Conservation (phyloP, 2,888 invertebrate genomes). For the Chaetogeoica ovagalla region DNA sequence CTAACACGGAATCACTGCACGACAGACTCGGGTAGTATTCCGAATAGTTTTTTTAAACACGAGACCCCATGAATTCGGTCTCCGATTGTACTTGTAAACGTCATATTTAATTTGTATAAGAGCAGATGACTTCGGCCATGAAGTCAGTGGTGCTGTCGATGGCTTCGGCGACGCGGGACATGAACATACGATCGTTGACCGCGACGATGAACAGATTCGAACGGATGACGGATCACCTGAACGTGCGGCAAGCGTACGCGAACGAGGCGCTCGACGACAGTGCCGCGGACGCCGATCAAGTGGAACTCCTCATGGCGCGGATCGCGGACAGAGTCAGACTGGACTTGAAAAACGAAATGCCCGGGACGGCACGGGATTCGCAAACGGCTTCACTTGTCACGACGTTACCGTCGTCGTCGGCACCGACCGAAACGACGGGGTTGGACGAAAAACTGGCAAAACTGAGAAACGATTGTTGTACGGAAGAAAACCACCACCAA, state of each 20-base stretch:
- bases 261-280: background rate
- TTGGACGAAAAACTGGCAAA: conserved; percentile 12
- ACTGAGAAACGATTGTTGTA: background rate
- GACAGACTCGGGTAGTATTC: too few relatives aligned
- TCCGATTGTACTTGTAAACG: too few relatives aligned
- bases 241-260: background rate
- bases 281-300: background rate
- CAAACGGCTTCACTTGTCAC: background rate
- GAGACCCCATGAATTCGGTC: too few relatives aligned
- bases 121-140: conserved; percentile 8
- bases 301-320: background rate
- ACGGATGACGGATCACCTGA: conserved; percentile 5
- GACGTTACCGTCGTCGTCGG: background rate
- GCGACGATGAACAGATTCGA: conserved; percentile 18
- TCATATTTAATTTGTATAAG: too few relatives aligned
- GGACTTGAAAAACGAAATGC: conserved; percentile 5
- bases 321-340: background rate
- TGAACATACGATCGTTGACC: conserved; percentile 9
- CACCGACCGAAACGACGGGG: background rate
- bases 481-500: too few relatives aligned
- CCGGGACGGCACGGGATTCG: background rate
- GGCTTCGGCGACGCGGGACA: background rate
- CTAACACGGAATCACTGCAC: too few relatives aligned
- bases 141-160: conserved; percentile 9
- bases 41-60: too few relatives aligned